phyloP scores from a whole-genome alignment of 2,113 vertebrate species.

The Neotoma lepida region DNA sequence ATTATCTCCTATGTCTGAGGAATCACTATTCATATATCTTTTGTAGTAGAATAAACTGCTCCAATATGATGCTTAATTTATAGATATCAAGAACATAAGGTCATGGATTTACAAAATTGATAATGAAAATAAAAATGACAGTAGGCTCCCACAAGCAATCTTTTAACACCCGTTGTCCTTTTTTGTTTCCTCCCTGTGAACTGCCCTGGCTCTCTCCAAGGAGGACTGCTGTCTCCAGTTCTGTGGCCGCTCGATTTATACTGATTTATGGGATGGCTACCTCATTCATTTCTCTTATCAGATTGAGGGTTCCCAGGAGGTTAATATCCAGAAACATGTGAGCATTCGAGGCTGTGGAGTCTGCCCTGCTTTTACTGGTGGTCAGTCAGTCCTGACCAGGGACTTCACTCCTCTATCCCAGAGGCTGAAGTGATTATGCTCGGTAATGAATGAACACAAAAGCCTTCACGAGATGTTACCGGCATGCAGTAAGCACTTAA shows the following conservation, averaged over 20 bases:
- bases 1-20: neutral
- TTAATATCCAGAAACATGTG: neutral
- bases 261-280: neutral
- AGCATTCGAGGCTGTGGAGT: neutral
- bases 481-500: neutral
- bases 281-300: neutral
- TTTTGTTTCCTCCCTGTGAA: neutral
- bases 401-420: neutral
- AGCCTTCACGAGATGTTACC: neutral
- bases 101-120: neutral
- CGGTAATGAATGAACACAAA: neutral
- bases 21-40: neutral
- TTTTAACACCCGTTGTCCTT: neutral
- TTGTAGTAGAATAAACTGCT: neutral
- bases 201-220: neutral
- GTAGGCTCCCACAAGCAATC: neutral
- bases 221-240: neutral
- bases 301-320: neutral
- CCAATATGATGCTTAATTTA: neutral
- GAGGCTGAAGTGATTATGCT: neutral
- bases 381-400: neutral
- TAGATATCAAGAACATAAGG: neutral
- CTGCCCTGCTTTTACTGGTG: neutral
- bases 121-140: slow-evolving; percentile 32
- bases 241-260: neutral